A percentile compares a stretch with the other conserved stretches of the same genome.
phyloP scores from a whole-genome alignment of 2,113 vertebrate species.

The Sus scrofa region DNA sequence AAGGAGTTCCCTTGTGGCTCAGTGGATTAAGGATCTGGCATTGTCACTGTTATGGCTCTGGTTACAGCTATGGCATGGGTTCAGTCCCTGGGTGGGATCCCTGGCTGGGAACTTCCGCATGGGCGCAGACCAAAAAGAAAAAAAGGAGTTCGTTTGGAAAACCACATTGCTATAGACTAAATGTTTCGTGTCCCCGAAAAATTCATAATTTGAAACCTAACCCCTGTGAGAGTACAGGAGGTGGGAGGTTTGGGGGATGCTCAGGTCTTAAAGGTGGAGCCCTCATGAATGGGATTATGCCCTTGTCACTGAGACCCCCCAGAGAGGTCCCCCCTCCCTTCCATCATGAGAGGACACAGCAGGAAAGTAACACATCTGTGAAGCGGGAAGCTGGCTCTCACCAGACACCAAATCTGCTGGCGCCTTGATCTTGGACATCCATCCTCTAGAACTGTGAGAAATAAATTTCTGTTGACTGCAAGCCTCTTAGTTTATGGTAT shows the following conservation, averaged over 20 bases:
- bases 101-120: too few relatives aligned
- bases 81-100: too few relatives aligned
- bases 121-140: too few relatives aligned
- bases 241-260: not conserved
- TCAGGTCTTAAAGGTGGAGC: not conserved
- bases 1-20: too few relatives aligned
- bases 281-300: too few relatives aligned
- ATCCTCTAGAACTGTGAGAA: not conserved
- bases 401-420: not conserved
- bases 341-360: not conserved
- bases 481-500: not conserved
- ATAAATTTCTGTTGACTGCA: not conserved
- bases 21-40: too few relatives aligned
- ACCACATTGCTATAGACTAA: not conserved
- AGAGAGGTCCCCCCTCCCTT: not conserved
- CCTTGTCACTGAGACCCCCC: too few relatives aligned
- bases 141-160: not conserved
- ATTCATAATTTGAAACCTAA: not conserved
- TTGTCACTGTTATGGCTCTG: too few relatives aligned
- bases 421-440: not conserved
- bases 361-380: not conserved
- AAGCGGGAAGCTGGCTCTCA: not conserved
- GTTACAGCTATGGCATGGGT: too few relatives aligned
- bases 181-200: too few relatives aligned
- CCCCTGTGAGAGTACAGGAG: not conserved